These are phyloP conservation scores for Naja naja DNA, from an alignment of 2,113 vertebrate species.

Conservation along the genomic window DNA sequence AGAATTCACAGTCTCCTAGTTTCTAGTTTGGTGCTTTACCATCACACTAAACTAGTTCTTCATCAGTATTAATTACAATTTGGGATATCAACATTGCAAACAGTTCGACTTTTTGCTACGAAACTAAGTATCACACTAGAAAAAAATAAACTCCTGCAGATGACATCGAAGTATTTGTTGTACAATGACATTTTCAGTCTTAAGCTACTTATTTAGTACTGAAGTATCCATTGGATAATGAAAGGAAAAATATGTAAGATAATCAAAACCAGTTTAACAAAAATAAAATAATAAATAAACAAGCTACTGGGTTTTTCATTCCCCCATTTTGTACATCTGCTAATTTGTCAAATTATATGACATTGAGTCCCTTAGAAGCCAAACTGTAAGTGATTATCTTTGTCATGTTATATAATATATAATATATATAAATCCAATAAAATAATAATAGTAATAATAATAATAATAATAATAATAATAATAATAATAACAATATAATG, in stretches of 20 bases:
- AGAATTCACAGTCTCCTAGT: background rate
- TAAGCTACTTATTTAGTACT: background rate
- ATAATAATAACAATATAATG: too few relatives aligned
- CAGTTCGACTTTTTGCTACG: background rate
- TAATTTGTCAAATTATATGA: background rate
- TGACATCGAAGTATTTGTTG: background rate
- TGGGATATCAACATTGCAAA: background rate
- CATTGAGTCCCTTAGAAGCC: background rate
- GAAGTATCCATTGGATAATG: background rate
- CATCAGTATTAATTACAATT: background rate
- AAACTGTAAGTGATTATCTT: background rate
- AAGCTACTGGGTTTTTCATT: background rate
- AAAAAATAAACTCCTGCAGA: background rate
- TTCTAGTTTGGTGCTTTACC: background rate
- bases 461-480: too few relatives aligned
- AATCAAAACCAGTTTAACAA: background rate
- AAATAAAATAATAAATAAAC: background rate
- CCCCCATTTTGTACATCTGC: background rate
- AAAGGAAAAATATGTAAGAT: background rate
- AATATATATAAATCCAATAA: too few relatives aligned
- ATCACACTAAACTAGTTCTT: background rate
- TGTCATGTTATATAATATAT: background rate
- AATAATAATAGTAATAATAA: too few relatives aligned
- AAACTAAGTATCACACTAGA: background rate
- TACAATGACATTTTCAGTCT: background rate